Evolutionary conservation across 2,113 vertebrate species (phyloP), one percentile per base, ranked within the genome.

Genomic region (Motacilla alba): DNA sequence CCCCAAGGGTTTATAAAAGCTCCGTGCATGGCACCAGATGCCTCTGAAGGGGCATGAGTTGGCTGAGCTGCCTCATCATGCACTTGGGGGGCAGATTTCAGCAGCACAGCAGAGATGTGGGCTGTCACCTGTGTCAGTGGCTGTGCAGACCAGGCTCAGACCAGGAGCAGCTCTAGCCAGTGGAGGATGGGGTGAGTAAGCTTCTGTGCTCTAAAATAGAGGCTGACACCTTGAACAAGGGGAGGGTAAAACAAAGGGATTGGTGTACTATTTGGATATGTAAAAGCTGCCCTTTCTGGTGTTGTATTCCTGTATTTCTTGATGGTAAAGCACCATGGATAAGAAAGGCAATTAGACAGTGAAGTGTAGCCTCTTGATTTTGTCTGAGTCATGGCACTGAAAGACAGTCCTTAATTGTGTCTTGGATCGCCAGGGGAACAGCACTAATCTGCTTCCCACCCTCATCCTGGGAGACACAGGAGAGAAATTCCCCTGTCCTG

Each of bases 11-110:
- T 27, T 20, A 31, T 9, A 52, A 92, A 64, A 3, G 2, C 59
- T 46, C 5, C 1, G 17, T 0, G 16, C 23, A 8, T 9, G 59
- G 43, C 60, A 66, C 17, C 0, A 6, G 49, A 6, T 76, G 35
- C 15, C 33, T 73, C 55, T 37, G 12, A 43, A 58, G 31, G 26
- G 33, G 6, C 26, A 27, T 5, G 46, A 41, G 16, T 35, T 83
- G 68, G 37, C 50, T 1, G 6, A 62, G 63, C 35, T 90, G 50
- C 13, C 46, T 67, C 0, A 0, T 14, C 0, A 0, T 22, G 20
- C 41, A 7, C 62, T 28, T n/a, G 13, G 26, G 33, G 55, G 7
- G 12, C 27, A 72, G 76, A 46, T 56, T 84, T 50, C 64, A 11
- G 47, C 37, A 81, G 53, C 27, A 64, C 11, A 9, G 14, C 66